A percentile compares a stretch with the other conserved stretches of the same genome.
Conservation (phyloP, 2,113 vertebrate genomes). For the Notarius quadriscutis region DNA sequence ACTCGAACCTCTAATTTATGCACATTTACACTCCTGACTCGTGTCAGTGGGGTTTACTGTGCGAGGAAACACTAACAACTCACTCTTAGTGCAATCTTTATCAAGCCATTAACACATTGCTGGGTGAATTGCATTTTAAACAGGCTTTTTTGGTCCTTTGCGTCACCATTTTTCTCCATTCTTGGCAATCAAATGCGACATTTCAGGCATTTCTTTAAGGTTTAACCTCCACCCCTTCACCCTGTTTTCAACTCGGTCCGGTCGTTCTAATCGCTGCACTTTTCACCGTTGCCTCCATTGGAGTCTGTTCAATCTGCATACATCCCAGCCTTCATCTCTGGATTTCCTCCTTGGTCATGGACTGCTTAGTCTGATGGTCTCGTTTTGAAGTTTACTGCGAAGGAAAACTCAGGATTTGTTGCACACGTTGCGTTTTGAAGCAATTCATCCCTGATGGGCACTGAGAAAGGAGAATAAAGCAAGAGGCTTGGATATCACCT, state of each 20-base stretch:
- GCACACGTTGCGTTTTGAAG: neutral
- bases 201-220: neutral
- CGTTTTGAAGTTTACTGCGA: neutral
- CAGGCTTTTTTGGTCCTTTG: neutral
- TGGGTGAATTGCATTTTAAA: constrained; percentile 26
- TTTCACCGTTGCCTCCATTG: constrained; percentile 1
- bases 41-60: neutral
- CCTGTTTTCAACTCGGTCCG: neutral
- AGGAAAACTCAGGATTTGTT: constrained; percentile 15
- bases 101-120: constrained; percentile 28
- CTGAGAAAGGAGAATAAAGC: constrained; percentile 12
- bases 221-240: neutral
- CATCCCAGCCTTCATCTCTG: neutral
- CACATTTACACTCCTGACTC: constrained; percentile 16
- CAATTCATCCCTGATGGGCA: constrained; percentile 14
- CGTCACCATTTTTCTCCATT: neutral
- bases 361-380: neutral
- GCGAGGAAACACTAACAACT: constrained; percentile 23
- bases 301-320: neutral
- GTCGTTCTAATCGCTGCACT: neutral
- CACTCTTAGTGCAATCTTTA: constrained; percentile 16
- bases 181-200: neutral
- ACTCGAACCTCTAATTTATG: constrained; percentile 25
- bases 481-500: constrained; percentile 27
- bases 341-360: neutral